Evolutionary conservation across 2,888 invertebrate genomes (phyloP), one percentile per base, ranked within the genome.

Genomic region (Troides oblongomaculatus): DNA sequence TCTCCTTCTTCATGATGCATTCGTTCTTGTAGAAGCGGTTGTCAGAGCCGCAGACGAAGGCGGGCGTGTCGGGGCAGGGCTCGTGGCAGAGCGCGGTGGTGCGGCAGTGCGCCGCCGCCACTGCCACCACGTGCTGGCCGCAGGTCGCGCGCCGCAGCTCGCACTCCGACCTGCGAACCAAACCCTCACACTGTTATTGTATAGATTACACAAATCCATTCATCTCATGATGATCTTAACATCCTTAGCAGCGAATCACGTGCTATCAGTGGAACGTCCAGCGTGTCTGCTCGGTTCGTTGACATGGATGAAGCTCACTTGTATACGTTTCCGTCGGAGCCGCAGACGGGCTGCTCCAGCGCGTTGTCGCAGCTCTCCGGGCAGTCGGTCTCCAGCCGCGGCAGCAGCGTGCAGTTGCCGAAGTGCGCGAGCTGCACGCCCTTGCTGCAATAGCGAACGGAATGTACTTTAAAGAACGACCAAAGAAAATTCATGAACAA

Each of bases 1-100:
- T 97, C 82, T 96, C 96, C 83, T 96, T 95, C 86, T 96, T 97
- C 97, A 98, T 98, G 83, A 97, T 95, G 81, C 98, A 98, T 88
- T 97, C 97, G 85, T 96, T 97, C 80, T 96, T 95, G 88, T 98
- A 97, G 84, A 98, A 96, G 82, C 97, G 95, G 87, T 97, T 97
- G 87, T 98, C 97, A 12, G 97, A 97, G 53, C 97, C 97, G 84
- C 98, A 98, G 65, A 97, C 97, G 82, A 97, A 97, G 73, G 95
- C 95, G n/a, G 95, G 94, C 25, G 95, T 95, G 70, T 94, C 94
- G 30, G 94, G 94, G 80, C 96, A 97, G 66, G 94, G 93, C 81
- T 95, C 95, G 76, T 94, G 92, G 88, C 98, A 98, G 56, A 96
- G 94, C 1, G 97, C 96, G 0, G 98, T 98, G 43, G 97, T 96